phyloP scores from a whole-genome alignment of 2,797 vertebrate species.

The Sebastes minor region DNA sequence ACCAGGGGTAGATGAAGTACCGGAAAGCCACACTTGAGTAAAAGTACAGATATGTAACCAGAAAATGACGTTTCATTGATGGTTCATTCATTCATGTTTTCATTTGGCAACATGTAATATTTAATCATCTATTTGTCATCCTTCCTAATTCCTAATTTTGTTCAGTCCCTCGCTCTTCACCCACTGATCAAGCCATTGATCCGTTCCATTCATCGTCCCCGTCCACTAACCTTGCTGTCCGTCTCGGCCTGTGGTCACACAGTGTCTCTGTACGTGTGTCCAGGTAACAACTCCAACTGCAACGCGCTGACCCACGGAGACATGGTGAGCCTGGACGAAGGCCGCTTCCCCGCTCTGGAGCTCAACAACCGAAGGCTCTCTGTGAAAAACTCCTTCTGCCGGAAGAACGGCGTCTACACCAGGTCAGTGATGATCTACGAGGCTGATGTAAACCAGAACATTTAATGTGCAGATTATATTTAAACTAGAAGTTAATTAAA shows the following conservation, averaged over 20 bases:
- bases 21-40: too few relatives aligned
- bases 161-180: background rate
- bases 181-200: background rate
- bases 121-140: background rate
- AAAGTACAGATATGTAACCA: too few relatives aligned
- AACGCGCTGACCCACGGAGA: conserved; percentile 92
- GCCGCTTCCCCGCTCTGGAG: conserved; percentile 94
- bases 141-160: background rate
- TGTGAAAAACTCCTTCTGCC: conserved; percentile 96
- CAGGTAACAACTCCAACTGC: conserved; percentile 92
- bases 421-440: conserved; percentile 76
- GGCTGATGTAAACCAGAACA: background rate
- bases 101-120: background rate
- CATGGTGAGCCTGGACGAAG: conserved; percentile 96
- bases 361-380: conserved; percentile 96
- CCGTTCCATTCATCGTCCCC: background rate
- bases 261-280: conserved; percentile 68
- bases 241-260: conserved; percentile 72
- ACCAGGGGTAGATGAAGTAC: too few relatives aligned
- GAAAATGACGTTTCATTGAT: background rate
- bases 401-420: conserved; percentile 97
- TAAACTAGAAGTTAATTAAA: conserved; percentile 21
- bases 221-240: conserved; percentile 49
- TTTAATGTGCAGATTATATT: background rate
- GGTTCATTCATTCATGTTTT: background rate